phyloP scores from a whole-genome alignment of 2,888 invertebrate genomes.

The Caenorhabditis imperialis region DNA sequence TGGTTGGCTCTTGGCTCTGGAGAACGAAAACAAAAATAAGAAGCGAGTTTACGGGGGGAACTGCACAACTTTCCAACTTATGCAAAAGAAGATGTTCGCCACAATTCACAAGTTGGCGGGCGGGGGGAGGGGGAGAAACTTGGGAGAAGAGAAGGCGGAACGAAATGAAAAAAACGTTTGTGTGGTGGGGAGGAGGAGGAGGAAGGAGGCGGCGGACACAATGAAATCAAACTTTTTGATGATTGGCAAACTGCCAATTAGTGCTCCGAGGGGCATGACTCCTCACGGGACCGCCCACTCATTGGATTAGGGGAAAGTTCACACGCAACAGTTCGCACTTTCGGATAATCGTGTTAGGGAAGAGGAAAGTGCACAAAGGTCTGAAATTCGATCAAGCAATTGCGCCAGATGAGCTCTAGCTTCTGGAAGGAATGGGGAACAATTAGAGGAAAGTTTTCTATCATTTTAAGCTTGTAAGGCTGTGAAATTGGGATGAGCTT shows the following conservation, averaged over 20 bases:
- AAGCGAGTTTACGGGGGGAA: neutral
- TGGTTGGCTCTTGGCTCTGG: slow-evolving; percentile 2
- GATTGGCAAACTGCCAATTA: slow-evolving; percentile 43
- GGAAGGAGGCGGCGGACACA: slow-evolving; percentile 14
- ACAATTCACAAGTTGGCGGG: neutral
- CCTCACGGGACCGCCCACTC: too few species aligned
- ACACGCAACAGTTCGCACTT: too few species aligned
- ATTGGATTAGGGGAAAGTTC: slow-evolving; percentile 20
- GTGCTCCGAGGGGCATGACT: too few species aligned
- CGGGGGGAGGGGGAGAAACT: neutral
- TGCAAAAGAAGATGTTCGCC: slow-evolving; percentile 38
- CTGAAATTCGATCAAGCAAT: too few species aligned
- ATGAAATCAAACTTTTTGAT: slow-evolving; percentile 48
- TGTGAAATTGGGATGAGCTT: too few species aligned
- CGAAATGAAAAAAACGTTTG: slow-evolving; percentile 23
- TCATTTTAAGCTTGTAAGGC: too few species aligned
- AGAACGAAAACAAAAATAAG: slow-evolving; percentile 34
- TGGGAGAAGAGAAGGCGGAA: slow-evolving; percentile 24
- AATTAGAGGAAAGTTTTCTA: too few species aligned
- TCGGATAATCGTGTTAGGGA: too few species aligned
- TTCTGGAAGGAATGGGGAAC: too few species aligned
- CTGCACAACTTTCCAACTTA: too few species aligned
- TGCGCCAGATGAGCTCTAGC: too few species aligned
- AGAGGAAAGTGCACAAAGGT: too few species aligned
- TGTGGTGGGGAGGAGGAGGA: slow-evolving; percentile 12